Evolutionary conservation across 1,140 invertebrate species (phyloP).

Genomic region (Platyura marginata): DNA sequence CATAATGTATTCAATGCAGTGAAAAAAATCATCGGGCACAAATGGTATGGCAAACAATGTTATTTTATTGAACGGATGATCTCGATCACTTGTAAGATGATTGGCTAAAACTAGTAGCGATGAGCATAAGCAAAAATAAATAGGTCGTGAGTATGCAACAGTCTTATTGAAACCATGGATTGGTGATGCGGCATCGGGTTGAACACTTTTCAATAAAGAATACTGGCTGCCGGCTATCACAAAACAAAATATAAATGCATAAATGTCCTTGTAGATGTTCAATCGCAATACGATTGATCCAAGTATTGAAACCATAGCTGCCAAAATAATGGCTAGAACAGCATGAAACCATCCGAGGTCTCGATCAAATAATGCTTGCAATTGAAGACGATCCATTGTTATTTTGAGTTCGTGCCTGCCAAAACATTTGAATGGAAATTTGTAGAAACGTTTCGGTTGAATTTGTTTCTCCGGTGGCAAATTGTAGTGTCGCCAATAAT

Average conservation of each 20-base stretch:
- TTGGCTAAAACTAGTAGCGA: slow-evolving; percentile 22
- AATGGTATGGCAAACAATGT: slow-evolving; percentile 61
- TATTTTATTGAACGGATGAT: slow-evolving; percentile 13
- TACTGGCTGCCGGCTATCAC: slow-evolving; percentile 95
- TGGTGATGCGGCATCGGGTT: slow-evolving; percentile 94
- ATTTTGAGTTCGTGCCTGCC: slow-evolving; percentile 44
- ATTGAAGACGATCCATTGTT: slow-evolving; percentile 76
- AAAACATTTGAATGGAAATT: slow-evolving; percentile 52
- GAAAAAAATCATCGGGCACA: slow-evolving; percentile 44
- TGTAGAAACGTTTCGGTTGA: slow-evolving; percentile 66
- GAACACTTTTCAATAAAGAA: slow-evolving; percentile 93
- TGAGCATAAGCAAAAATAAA: slow-evolving; percentile 86
- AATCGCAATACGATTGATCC: slow-evolving; percentile 68
- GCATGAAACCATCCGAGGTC: slow-evolving; percentile 76
- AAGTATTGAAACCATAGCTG: slow-evolving; percentile 67
- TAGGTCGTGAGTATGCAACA: slow-evolving; percentile 80
- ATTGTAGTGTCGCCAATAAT: slow-evolving; percentile 13
- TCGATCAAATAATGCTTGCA: slow-evolving; percentile 83
- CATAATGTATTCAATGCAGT: slow-evolving; percentile 49
- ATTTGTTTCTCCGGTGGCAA: slow-evolving; percentile 17
- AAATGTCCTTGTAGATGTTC: slow-evolving; percentile 80
- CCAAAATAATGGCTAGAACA: slow-evolving; percentile 65
- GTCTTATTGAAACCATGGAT: slow-evolving; percentile 96
- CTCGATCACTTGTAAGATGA: slow-evolving; percentile 10
- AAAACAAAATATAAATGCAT: slow-evolving; percentile 89